Percentiles rank a stretch among this genome's conserved stretches.
phyloP scores from a whole-genome alignment of 2,113 vertebrate genomes.

The Dicentrarchus labrax region DNA sequence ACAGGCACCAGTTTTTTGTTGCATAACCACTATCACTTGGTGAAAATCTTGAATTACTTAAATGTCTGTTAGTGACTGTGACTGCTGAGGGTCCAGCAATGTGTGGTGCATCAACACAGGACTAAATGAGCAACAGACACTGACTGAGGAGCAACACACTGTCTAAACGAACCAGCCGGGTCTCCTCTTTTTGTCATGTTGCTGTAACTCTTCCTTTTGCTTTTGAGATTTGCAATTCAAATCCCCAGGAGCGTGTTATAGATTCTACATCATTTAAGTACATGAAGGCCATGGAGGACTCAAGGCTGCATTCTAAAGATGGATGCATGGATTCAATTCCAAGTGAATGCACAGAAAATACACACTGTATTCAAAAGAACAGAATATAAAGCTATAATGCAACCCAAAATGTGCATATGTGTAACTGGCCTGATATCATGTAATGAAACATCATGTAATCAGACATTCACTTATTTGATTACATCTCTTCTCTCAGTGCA shows the following conservation, averaged over 20 bases:
- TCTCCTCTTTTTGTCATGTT: not conserved
- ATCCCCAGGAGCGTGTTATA: not conserved
- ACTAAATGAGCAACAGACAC: not conserved
- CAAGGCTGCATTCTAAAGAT: not conserved
- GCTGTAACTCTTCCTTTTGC: not conserved
- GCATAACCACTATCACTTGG: not conserved
- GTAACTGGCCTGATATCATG: no score
- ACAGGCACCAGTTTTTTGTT: slow-evolving; percentile 7
- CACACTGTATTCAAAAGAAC: not conserved
- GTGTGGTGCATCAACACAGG: not conserved
- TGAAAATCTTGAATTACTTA: slow-evolving; percentile 24
- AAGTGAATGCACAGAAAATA: not conserved
- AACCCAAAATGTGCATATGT: not conserved
- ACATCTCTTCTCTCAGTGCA: not conserved
- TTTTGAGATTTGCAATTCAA: slow-evolving; percentile 10
- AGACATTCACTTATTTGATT: not conserved
- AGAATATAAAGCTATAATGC: not conserved
- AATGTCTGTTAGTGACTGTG: not conserved
- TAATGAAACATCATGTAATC: no score
- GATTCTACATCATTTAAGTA: not conserved
- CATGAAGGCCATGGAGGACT: not conserved
- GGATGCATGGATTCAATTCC: not conserved
- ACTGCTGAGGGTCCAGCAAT: not conserved
- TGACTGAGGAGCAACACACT: not conserved
- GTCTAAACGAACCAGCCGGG: not conserved